Base-by-base conservation (phyloP, 2,888 invertebrate genomes). In the Diploptera punctata region DNA sequence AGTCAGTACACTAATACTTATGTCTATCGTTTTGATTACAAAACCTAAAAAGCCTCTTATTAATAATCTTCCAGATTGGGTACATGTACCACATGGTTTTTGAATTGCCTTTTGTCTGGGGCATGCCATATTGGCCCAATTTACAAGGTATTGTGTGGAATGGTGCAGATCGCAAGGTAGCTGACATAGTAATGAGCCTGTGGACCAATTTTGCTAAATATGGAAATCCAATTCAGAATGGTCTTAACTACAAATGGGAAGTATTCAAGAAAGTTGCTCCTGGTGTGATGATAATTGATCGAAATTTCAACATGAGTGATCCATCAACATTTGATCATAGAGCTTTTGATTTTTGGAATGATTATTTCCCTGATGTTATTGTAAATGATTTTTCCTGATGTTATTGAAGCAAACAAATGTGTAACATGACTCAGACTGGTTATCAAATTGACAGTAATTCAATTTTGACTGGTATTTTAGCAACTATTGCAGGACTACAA, bases 261-360 rank as follows among this genome's bases (percentile, higher is more conserved):
- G 83, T 87, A 5, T 93, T 90, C 78, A 88, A 87, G 73, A 83
- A 85, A 49, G 89, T 90, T 18, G 87, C 86, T 76, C 93, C 92
- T 0, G 89, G 90, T 0, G 88, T 91, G 78, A 85, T 93, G 70
- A 89, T 93, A 29, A 90, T 94, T 62, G 91, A 93, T 80, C 87
- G 90, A 67, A 92, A 89, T 77, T 92, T 93, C 78, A 90, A 91
- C 75, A 93, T 93, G 90, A 91, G 90, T 77, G 88, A 90, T 77
- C 81, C 88, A 0, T 85, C 84, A 2, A 87, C 85, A 33, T 85
- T 93, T 33, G 91, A 93, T 82, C 92, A 93, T 79, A 91, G 91
- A 79, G 89, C 92, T 24, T 88, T 93, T 75, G 90, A 91, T 75
- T 94, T 94, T 83, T 94, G 94, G 94, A 93, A 93, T 77, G 89